Evolutionary conservation across 2,888 invertebrate species (phyloP), one percentile per base, ranked within the genome.

Genomic region (Malthinus flaveolus): DNA sequence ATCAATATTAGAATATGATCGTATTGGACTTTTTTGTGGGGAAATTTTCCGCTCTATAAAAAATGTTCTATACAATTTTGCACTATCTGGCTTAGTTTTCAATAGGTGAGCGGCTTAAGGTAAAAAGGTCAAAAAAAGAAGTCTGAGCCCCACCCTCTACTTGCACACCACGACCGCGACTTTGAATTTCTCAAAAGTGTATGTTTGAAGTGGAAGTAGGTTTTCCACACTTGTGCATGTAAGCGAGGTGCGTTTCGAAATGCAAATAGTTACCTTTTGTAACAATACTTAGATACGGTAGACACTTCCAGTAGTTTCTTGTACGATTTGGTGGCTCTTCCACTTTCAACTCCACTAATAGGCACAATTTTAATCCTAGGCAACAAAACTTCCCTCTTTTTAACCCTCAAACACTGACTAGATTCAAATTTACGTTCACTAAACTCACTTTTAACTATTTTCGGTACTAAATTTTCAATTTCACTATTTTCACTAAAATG

Each of bases 301-400:
- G 54, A 54, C 15, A 54, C 12, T 11, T 46, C 54, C 37, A 54
- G 33, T 15, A 54, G 33, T 23, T 54, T 54, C 47, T 46, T 54
- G 39, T 54, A 54, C 10, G 47, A 47, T 33, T 46, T 54, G n/a
- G 47, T 54, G 9, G 45, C 54, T 48, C 47, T 37, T 37, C 47
- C 48, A 32, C 11, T 36, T 13, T 32, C n/a, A 9, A 42, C 3
- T 35, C 32, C 47, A 48, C 47, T 48, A 0, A 54, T 32, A 9
- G 54, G 39, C n/a, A 54, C 37, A 48, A 54, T 46, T 48, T 54
- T 54, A 39, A 54, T 54, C 15, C 48, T 31, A 9, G 54, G 54
- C 37, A 54, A 33, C 7, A 47, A 13, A 6, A 31, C 15, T 32
- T 35, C 36, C 42, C 52, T 52, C 10, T 52, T 52, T 31, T 11